Evolutionary conservation across 2,113 vertebrate species (phyloP), one percentile per base, ranked within the genome.

Genomic region (Mastomys coucha): DNA sequence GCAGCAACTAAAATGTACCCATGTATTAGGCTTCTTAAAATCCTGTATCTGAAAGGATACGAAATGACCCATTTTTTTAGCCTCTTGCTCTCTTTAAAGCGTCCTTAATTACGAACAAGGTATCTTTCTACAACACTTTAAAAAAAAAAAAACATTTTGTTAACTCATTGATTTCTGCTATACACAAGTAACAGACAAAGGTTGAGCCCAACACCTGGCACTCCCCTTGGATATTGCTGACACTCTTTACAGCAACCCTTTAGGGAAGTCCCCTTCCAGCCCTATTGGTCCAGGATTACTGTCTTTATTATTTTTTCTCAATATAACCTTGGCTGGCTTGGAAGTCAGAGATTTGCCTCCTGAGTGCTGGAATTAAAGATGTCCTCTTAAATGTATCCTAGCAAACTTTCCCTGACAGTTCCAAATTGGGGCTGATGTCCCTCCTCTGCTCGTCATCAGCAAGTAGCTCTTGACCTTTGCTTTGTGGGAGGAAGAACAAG

Each of bases 21-120:
- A 89, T 11, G 28, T 24, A 88, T 12, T 49, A 90, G 49, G 56
- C 53, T 92, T 96, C 92, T 88, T 77, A 91, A 91, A 95, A 93
- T 7, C 76, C 77, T 39, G 13, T 22, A 92, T 75, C 63, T 85
- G 51, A 80, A 81, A 93, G 36, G 49, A 85, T 75, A 88, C 67
- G 65, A 67, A 82, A 95, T 91, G 96, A 97, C 81, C 95, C 69
- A 86, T 60, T 78, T 96, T 96, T 95, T 89, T 17, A 75, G 90
- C 90, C 39, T 94, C n/a, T 17, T 39, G 81, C 67, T 60, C 42
- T 42, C 16, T 81, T 96, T 58, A 89, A 92, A 94, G 51, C 86
- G 87, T 85, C 90, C 96, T 97, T 80, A 96, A 96, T 96, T 90
- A 93, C 73, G 70, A 96, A 88, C 3, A 5, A 93, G 88, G 75